A percentile compares a stretch with the other conserved stretches of the same genome.
phyloP scores from a whole-genome alignment of 2,797 vertebrate genomes.

The Pteropus rufus region DNA sequence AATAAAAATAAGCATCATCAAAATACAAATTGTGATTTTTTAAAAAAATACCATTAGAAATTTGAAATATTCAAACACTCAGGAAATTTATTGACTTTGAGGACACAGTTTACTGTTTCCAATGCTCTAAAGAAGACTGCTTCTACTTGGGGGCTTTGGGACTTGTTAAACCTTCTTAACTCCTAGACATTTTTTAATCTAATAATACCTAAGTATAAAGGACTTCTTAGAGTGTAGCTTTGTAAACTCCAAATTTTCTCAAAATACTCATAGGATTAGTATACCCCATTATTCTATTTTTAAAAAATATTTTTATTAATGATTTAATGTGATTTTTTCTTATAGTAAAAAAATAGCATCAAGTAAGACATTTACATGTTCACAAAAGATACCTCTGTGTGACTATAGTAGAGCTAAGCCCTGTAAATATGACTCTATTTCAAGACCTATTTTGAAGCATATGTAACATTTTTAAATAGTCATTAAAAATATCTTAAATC shows the following conservation, averaged over 20 bases:
- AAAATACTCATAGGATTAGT: not conserved
- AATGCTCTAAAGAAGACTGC: not conserved
- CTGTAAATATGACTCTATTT: not conserved
- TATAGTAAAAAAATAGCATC: not conserved
- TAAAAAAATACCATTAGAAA: not conserved
- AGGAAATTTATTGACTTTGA: not conserved
- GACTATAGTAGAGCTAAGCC: not conserved
- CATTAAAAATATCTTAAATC: constrained; percentile 31
- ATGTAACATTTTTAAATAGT: constrained; percentile 44
- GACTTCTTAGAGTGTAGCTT: not conserved
- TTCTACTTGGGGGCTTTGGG: not conserved
- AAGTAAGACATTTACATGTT: not conserved
- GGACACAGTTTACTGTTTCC: not conserved
- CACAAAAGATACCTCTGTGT: not conserved
- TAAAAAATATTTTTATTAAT: not conserved
- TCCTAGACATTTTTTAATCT: not conserved
- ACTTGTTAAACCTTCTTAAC: not conserved
- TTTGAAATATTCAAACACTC: not conserved
- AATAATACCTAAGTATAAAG: not conserved
- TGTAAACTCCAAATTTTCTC: not conserved
- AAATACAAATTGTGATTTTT: not conserved
- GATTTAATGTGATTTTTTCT: not conserved
- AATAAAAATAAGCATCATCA: constrained; percentile 7
- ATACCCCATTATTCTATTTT: not conserved
- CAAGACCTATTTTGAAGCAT: not conserved